Percentiles rank a stretch among this genome's conserved stretches.
Evolutionary conservation across 1,140 invertebrate genomes (phyloP).

Genomic region (Mesaphorura yosii): DNA sequence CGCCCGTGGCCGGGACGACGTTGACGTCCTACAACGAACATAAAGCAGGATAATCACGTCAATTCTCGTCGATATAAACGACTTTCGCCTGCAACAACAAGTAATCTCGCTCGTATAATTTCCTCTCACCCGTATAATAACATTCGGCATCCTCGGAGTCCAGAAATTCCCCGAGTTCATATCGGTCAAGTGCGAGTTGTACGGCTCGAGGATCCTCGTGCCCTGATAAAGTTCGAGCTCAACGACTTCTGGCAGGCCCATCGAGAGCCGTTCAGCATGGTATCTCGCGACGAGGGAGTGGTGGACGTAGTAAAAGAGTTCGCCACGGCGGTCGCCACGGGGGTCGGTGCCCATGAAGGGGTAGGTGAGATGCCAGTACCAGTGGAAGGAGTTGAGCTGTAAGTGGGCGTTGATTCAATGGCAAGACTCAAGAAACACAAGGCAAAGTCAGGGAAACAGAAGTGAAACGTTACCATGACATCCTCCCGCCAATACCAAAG

Average conservation of each 20-base stretch:
- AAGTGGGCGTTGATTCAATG: too few species aligned
- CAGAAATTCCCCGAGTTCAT: not conserved
- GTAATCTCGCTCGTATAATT: too few species aligned
- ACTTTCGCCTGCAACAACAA: too few species aligned
- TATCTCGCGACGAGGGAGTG: slow-evolving; percentile 32
- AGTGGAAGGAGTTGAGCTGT: slow-evolving; percentile 49
- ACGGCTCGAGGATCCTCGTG: not conserved
- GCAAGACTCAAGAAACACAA: too few species aligned
- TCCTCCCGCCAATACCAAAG: slow-evolving; percentile 63
- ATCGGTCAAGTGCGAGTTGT: slow-evolving; percentile 2
- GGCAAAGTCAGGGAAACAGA: too few species aligned
- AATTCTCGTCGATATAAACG: not conserved
- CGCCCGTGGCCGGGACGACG: not conserved
- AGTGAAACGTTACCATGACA: too few species aligned
- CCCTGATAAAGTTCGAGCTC: not conserved
- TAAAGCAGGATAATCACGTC: not conserved
- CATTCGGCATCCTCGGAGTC: not conserved
- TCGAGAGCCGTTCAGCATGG: slow-evolving; percentile 28
- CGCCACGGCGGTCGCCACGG: slow-evolving; percentile 23
- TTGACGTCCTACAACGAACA: slow-evolving; percentile 31
- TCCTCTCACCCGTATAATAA: not conserved
- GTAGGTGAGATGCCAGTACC: slow-evolving; percentile 13
- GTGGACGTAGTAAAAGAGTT: slow-evolving; percentile 32
- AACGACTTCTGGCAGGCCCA: slow-evolving; percentile 3
- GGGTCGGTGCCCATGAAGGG: not conserved